Conservation (phyloP, 37 sponge, comb jelly and placozoan genomes). For the Beroe forskalii region DNA sequence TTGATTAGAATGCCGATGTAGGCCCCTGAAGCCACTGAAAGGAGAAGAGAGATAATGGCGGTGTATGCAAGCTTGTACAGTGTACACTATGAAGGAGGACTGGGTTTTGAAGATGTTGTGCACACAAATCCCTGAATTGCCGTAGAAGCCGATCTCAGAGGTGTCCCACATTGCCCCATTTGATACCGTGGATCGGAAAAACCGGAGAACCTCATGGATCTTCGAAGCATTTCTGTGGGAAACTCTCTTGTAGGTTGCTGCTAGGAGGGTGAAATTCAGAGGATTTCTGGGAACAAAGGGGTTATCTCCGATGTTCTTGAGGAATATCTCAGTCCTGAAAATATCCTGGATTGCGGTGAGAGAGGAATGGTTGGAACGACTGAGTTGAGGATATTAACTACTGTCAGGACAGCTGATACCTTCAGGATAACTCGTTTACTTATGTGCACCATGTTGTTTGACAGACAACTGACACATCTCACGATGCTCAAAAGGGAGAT, state of each 20-base stretch:
- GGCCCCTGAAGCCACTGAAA: not conserved
- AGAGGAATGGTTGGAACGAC: not conserved
- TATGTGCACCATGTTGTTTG: not conserved
- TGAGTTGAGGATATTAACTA: not conserved
- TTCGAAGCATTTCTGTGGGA: too few relatives aligned
- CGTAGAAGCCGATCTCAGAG: not conserved
- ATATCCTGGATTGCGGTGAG: not conserved
- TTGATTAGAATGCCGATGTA: not conserved
- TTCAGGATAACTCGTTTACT: not conserved
- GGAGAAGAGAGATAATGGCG: not conserved
- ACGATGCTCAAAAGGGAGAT: constrained; percentile 5
- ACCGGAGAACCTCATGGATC: too few relatives aligned
- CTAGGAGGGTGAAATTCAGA: too few relatives aligned
- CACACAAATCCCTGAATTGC: not conserved
- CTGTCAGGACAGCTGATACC: not conserved
- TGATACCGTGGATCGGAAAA: not conserved
- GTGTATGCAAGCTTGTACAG: not conserved
- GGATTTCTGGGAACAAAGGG: not conserved
- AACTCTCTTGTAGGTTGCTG: too few relatives aligned
- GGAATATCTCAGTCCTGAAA: too few relatives aligned
- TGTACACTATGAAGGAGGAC: not conserved
- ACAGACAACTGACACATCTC: not conserved
- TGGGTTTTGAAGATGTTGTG: not conserved
- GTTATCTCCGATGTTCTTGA: not conserved
- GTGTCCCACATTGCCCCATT: not conserved